Conservation (phyloP, 2,888 invertebrate genomes). For the Lepidochrysops patricia region DNA sequence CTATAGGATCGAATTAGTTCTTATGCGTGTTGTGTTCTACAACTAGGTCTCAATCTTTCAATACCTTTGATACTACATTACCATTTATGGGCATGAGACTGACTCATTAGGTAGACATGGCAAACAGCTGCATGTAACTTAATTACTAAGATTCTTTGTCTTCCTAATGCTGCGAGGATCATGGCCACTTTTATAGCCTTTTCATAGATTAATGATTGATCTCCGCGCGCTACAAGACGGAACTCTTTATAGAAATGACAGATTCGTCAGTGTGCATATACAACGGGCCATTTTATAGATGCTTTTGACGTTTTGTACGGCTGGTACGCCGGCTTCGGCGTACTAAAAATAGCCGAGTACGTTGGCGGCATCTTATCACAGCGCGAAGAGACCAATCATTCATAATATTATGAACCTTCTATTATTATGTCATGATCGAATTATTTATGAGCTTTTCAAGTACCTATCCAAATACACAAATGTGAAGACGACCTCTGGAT, state of each 20-base stretch:
- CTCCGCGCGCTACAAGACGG: too few relatives aligned
- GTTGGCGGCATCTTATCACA: too few relatives aligned
- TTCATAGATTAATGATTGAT: too few relatives aligned
- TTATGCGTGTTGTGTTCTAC: not conserved
- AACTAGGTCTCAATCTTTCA: not conserved
- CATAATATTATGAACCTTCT: too few relatives aligned
- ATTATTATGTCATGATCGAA: not conserved
- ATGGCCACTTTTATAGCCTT: not conserved
- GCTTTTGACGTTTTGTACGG: too few relatives aligned
- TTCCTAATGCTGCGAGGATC: not conserved
- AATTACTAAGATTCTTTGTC: not conserved
- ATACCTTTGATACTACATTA: not conserved
- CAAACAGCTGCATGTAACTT: not conserved
- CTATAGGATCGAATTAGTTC: not conserved
- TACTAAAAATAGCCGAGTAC: too few relatives aligned
- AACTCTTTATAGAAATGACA: too few relatives aligned
- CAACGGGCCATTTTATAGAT: too few relatives aligned
- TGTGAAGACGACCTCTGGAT: not conserved
- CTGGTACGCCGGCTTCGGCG: too few relatives aligned
- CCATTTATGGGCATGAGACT: not conserved
- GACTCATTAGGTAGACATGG: not conserved
- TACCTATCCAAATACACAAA: not conserved
- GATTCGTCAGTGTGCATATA: too few relatives aligned
- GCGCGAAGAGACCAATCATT: too few relatives aligned
- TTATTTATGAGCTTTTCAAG: not conserved